Evolutionary conservation across 2,888 invertebrate genomes (phyloP).

Genomic region (Spialia ferax): DNA sequence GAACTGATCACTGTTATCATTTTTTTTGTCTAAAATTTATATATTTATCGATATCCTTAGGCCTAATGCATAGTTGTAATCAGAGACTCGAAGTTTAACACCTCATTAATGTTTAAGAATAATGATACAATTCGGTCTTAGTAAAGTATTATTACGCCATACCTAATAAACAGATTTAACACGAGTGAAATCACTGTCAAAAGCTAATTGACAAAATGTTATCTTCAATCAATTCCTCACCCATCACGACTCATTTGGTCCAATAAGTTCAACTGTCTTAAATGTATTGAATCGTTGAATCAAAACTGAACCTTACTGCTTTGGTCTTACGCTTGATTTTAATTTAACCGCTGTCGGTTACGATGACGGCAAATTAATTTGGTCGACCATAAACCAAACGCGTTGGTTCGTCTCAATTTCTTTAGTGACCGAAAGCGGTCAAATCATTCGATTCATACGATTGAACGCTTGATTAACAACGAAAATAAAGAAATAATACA

Average conservation of each 20-base stretch:
- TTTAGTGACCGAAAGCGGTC: conserved; percentile 41
- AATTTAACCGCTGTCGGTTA: neutral
- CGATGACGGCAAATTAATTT: conserved; percentile 38
- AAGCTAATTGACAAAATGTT: conserved; percentile 9
- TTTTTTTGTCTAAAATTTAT: too few species aligned
- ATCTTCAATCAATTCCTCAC: conserved; percentile 64
- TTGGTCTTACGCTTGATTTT: conserved; percentile 6
- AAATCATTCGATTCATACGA: conserved; percentile 36
- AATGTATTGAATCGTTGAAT: neutral
- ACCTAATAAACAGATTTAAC: neutral
- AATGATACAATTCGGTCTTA: too few species aligned
- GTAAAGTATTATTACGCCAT: too few species aligned
- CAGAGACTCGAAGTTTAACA: too few species aligned
- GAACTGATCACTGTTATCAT: too few species aligned
- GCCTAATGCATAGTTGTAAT: too few species aligned
- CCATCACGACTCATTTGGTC: conserved; percentile 56
- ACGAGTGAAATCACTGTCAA: neutral
- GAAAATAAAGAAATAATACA: conserved; percentile 32
- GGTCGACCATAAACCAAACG: conserved; percentile 39
- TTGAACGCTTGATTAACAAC: conserved; percentile 39
- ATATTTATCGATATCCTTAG: too few species aligned
- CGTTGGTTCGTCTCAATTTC: conserved; percentile 43
- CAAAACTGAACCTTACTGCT: neutral
- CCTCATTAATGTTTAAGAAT: too few species aligned
- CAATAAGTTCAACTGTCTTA: conserved; percentile 30